A percentile compares a stretch with the other conserved stretches of the same genome.
These are phyloP conservation scores for Thecophora atra DNA, from an alignment of 2,888 invertebrate genomes.

Conservation along the genomic window DNA sequence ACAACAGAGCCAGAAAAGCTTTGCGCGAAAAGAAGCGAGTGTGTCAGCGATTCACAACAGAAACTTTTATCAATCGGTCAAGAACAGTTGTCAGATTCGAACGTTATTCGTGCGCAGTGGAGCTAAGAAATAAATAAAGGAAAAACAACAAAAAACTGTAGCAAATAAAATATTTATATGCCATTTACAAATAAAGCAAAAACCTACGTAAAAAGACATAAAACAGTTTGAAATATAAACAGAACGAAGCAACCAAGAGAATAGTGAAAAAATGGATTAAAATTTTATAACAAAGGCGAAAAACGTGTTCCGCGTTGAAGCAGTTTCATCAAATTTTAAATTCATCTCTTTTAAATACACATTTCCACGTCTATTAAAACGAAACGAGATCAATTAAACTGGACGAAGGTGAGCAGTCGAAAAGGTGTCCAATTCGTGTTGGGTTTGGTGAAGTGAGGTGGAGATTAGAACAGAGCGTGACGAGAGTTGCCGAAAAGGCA, in stretches of 20 bases:
- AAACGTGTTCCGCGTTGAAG: slow-evolving; percentile 19
- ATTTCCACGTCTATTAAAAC: neutral
- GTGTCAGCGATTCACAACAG: slow-evolving; percentile 34
- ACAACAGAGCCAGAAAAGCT: slow-evolving; percentile 22
- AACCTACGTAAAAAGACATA: neutral
- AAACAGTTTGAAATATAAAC: slow-evolving; percentile 19
- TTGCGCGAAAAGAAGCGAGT: slow-evolving; percentile 20
- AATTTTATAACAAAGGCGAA: slow-evolving; percentile 42
- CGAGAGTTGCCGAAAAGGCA: neutral
- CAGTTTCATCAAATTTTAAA: neutral
- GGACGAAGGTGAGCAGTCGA: neutral
- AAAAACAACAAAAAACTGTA: slow-evolving; percentile 7
- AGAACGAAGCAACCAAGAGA: slow-evolving; percentile 9
- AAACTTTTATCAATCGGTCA: slow-evolving; percentile 65
- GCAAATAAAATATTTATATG: slow-evolving; percentile 22
- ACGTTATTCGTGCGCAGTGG: slow-evolving; percentile 39
- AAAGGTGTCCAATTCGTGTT: neutral
- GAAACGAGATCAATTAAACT: neutral
- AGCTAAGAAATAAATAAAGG: slow-evolving; percentile 14
- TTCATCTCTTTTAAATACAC: neutral
- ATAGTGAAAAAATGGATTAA: slow-evolving; percentile 18
- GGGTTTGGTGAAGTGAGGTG: neutral
- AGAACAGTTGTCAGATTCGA: slow-evolving; percentile 62
- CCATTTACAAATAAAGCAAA: neutral
- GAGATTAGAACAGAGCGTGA: neutral